A percentile compares a stretch with the other conserved stretches of the same genome.
phyloP scores from a whole-genome alignment of 2,888 invertebrate species.

The Hypolimnas misippus region DNA sequence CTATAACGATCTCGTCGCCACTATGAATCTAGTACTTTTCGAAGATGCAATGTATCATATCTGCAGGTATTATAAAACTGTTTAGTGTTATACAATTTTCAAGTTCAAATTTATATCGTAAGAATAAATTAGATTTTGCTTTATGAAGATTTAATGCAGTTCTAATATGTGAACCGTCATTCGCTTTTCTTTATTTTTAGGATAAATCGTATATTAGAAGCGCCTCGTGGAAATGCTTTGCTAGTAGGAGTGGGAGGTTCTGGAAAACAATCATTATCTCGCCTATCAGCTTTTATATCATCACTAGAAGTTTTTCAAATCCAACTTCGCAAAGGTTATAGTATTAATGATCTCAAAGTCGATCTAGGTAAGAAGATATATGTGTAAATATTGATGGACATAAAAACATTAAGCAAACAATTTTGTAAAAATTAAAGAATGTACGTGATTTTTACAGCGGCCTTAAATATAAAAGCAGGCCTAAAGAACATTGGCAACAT shows the following conservation, averaged over 20 bases:
- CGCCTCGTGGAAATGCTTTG: conserved; percentile 95
- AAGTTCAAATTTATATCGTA: not conserved
- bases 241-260: conserved; percentile 97
- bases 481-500: conserved; percentile 93
- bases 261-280: conserved; percentile 95
- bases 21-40: conserved; percentile 97
- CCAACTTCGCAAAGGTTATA: conserved; percentile 94
- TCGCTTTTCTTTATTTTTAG: too few relatives aligned
- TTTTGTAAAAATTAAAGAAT: too few relatives aligned
- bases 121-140: too few relatives aligned
- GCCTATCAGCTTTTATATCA: conserved; percentile 95
- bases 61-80: conserved; percentile 83
- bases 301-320: conserved; percentile 96
- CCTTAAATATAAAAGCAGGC: conserved; percentile 93
- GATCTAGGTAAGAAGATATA: conserved; percentile 76
- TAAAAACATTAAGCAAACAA: too few relatives aligned
- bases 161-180: too few relatives aligned
- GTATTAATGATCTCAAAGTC: conserved; percentile 90
- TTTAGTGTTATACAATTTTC: not conserved
- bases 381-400: not conserved
- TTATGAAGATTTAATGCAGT: not conserved
- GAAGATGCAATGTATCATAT: conserved; percentile 98
- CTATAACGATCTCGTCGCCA: conserved; percentile 95
- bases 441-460: conserved; percentile 72
- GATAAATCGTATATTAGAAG: conserved; percentile 96